A percentile compares a stretch with the other conserved stretches of the same genome.
These are phyloP conservation scores for Maniola jurtina DNA, from an alignment of 1,140 invertebrate species.

Conservation along the genomic window DNA sequence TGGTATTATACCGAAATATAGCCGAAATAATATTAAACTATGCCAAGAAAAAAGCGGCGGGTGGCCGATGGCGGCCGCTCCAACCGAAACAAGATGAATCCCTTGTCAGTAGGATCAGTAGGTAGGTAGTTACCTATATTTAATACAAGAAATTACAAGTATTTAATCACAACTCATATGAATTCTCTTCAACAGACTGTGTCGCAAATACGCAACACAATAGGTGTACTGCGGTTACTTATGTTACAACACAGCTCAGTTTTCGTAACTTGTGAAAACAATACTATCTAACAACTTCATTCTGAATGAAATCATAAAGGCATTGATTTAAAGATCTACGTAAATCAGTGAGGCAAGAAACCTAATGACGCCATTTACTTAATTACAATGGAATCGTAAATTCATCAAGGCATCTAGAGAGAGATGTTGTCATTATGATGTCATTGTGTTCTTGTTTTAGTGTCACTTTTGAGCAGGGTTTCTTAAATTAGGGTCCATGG, in stretches of 20 bases:
- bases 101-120: too few species aligned
- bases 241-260: slow-evolving; percentile 42
- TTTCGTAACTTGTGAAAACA: slow-evolving; percentile 42
- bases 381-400: slow-evolving; percentile 8
- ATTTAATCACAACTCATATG: slow-evolving; percentile 25
- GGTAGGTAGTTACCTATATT: too few species aligned
- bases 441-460: too few species aligned
- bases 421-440: not conserved
- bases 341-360: slow-evolving; percentile 3
- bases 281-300: slow-evolving; percentile 34
- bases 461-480: too few species aligned
- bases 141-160: slow-evolving; percentile 10
- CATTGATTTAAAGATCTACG: slow-evolving; percentile 6
- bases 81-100: too few species aligned
- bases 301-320: slow-evolving; percentile 24
- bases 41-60: too few species aligned
- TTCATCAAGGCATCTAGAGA: not conserved
- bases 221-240: slow-evolving; percentile 36
- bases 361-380: not conserved
- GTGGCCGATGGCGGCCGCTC: too few species aligned
- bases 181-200: slow-evolving; percentile 33
- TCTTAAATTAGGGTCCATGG: too few species aligned
- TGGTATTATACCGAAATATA: too few species aligned
- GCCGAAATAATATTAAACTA: too few species aligned
- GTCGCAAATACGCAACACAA: slow-evolving; percentile 49